Percentiles rank a stretch among this genome's conserved stretches.
Conservation (phyloP, 2,888 invertebrate species). For the Limenitis camilla region DNA sequence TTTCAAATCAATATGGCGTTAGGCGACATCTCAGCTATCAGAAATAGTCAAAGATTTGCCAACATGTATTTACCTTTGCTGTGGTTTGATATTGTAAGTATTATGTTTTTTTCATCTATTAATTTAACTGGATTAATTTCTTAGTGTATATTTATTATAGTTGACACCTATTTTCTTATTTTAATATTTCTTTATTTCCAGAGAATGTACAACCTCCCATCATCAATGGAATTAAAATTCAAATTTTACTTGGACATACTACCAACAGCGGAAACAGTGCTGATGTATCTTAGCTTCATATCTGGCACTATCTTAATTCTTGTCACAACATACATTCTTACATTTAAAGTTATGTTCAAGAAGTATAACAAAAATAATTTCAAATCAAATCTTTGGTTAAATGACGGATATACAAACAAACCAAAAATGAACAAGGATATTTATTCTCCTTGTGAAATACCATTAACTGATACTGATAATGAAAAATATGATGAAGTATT, state of each 20-base stretch:
- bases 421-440: slow-evolving; percentile 31
- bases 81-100: slow-evolving; percentile 94
- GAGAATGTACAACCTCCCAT: slow-evolving; percentile 81
- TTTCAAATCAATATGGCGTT: slow-evolving; percentile 92
- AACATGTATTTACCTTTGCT: slow-evolving; percentile 85
- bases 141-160: not conserved
- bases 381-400: slow-evolving; percentile 37
- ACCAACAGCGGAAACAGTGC: slow-evolving; percentile 75
- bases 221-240: slow-evolving; percentile 77
- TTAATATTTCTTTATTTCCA: slow-evolving; percentile 44
- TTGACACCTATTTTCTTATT: not conserved
- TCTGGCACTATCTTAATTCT: slow-evolving; percentile 69
- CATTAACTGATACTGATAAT: slow-evolving; percentile 47
- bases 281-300: slow-evolving; percentile 72
- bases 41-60: slow-evolving; percentile 79
- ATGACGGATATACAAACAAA: slow-evolving; percentile 26
- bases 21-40: slow-evolving; percentile 78
- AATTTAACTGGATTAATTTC: not conserved
- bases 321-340: slow-evolving; percentile 60
- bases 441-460: slow-evolving; percentile 59
- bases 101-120: not conserved
- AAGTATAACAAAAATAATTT: slow-evolving; percentile 39
- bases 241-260: slow-evolving; percentile 82
- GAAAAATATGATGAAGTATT: slow-evolving; percentile 30
- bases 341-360: slow-evolving; percentile 65